phyloP scores from a whole-genome alignment of 2,113 vertebrate genomes.

The Narcine bancroftii region DNA sequence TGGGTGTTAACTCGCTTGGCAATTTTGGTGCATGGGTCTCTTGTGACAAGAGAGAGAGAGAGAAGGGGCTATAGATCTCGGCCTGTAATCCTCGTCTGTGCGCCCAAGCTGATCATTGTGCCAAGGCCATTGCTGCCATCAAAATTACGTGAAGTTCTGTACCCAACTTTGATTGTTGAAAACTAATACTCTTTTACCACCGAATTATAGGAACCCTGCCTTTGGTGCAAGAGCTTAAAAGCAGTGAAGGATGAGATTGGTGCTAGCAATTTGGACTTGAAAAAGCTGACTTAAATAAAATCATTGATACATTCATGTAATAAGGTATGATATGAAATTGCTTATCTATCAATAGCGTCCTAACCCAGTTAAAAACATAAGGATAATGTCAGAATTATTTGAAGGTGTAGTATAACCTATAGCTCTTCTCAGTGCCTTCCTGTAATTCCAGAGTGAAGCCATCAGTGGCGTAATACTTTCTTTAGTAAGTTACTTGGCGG shows the following conservation, averaged over 20 bases:
- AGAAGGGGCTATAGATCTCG: neutral
- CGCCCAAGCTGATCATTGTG: neutral
- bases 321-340: neutral
- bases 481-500: slow-evolving; percentile 64
- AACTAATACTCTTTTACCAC: neutral
- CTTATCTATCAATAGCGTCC: neutral
- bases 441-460: slow-evolving; percentile 3
- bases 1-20: too few species aligned
- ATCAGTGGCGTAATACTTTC: neutral
- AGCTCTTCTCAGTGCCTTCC: neutral
- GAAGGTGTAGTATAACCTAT: neutral
- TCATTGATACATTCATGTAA: neutral
- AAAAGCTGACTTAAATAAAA: neutral
- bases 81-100: neutral
- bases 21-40: neutral
- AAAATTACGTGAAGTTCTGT: neutral
- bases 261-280: neutral
- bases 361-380: neutral
- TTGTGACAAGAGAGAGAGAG: neutral
- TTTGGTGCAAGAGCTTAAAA: neutral
- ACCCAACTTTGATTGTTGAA: neutral
- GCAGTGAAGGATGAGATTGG: neutral
- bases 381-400: neutral
- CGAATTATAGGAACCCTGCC: neutral
- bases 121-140: neutral